Evolutionary conservation across 1,140 invertebrate genomes (phyloP), one percentile per base, ranked within the genome.

Genomic region (Sarcophaga bullata): DNA sequence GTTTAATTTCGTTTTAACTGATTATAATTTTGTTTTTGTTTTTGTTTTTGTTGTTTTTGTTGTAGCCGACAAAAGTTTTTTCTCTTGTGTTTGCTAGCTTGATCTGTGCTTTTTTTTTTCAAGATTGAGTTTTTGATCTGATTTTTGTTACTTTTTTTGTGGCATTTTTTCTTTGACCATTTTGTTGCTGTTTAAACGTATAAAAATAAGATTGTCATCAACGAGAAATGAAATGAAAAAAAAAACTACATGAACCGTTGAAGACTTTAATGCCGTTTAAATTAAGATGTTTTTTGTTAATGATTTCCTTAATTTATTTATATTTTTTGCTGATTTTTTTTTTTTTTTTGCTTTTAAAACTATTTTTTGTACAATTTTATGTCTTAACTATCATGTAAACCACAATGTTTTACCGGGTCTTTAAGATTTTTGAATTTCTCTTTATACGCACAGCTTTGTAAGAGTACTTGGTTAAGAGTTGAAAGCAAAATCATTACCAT

Each of bases 1-100:
- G 75, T 78, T 78, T 48, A 19, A 19, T 68, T 68, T 68, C 17
- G 19, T 68, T 68, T 68, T 68, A 68, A 68, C 62, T 68, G 62
- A 68, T 68, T 68, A 37, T 68, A 68, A 68, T 68, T 68, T 68
- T 68, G n/a, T 68, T 68, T 19, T 25, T n/a, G n/a, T 68, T 17
- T 37, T 37, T 37, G 1, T 37, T 37, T 37, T 4, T 37, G 25
- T 37, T 37, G 6, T 9, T 68, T 68, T 25, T 68, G 15, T 68
- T 68, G n/a, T 17, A 8, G 8, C 10, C n/a, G 62, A 19, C 25
- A 37, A 37, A 37, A 37, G 25, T 37, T 37, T 37, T 37, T 37
- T 37, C 25, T 19, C n/a, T 25, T 6, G 17, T 68, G 17, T 68
- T 68, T 68, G 17, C 6, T 17, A 37, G 25, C 25, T 62, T 62